Conservation (phyloP, 2,113 vertebrate genomes). For the Colistium nudipinnis region DNA sequence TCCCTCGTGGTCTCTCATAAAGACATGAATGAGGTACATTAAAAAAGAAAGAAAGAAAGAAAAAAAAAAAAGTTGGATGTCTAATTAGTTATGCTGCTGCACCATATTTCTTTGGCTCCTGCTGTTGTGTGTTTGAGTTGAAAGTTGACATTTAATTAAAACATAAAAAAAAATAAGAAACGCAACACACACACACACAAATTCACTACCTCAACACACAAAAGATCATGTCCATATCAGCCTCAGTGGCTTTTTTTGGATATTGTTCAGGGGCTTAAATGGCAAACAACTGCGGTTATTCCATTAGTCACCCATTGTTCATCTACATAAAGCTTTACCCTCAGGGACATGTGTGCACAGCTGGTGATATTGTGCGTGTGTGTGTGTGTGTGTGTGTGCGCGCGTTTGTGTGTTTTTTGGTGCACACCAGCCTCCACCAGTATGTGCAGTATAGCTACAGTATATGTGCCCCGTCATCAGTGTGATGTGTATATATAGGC, state of each 20-base stretch:
- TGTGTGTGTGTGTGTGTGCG: neutral
- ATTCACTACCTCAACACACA: neutral
- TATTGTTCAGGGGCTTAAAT: neutral
- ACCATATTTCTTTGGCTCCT: neutral
- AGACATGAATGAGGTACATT: neutral
- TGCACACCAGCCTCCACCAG: slow-evolving; percentile 8
- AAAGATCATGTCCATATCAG: neutral
- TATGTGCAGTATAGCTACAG: slow-evolving; percentile 9
- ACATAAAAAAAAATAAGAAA: too few species aligned
- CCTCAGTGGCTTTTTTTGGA: neutral
- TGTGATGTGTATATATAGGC: slow-evolving; percentile 18
- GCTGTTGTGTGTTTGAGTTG: slow-evolving; percentile 9
- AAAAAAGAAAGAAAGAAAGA: neutral
- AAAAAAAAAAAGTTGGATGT: slow-evolving; percentile 41
- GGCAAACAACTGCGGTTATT: neutral
- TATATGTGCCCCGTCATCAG: slow-evolving; percentile 3
- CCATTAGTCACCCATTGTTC: slow-evolving; percentile 17
- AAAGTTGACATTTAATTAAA: slow-evolving; percentile 33
- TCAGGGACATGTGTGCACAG: slow-evolving; percentile 29
- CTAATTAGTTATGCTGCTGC: slow-evolving; percentile 15
- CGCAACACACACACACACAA: too few species aligned
- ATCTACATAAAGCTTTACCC: slow-evolving; percentile 8
- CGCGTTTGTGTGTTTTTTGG: neutral
- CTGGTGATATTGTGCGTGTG: slow-evolving; percentile 20
- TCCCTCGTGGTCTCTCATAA: neutral